Evolutionary conservation across 2,113 vertebrate species (phyloP), one percentile per base, ranked within the genome.

Genomic region (Dipodomys merriami): DNA sequence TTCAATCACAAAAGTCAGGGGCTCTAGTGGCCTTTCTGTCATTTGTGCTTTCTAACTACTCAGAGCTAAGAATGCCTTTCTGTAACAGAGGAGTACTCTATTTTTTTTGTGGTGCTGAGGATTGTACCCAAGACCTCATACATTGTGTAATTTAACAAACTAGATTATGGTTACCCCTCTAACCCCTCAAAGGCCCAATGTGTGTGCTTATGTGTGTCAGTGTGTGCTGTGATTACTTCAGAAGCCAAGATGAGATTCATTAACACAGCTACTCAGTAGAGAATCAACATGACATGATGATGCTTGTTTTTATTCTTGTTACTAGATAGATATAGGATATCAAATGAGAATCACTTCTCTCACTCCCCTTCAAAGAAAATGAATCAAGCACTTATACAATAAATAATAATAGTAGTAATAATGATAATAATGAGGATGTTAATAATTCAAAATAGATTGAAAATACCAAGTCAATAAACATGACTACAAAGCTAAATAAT

Each of bases 371-470:
- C 57, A 84, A 12, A 84, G 33, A 89, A 92, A 94, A 95, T 81
- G 74, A 93, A 92, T 68, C 82, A 80, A 92, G n/a, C 33, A 79
- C 27, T 88, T 76, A 73, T 2, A 93, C 11, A n/a, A 18, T 80
- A 27, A 83, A 68, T 49, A 18, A 80, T 6, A 10, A 80, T 6
- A 65, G 15, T 64, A 23, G 39, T 76, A 13, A 39, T 39, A 39
- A 39, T 39, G 39, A 49, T 49, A 12, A 57, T 57, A 13, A 57
- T 57, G 53, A 57, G 12, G 53, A 57, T 57, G 53, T 57, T 57
- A 16, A 33, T 39, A 67, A 72, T 83, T 92, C 73, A 67, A 91
- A 92, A 80, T 53, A 71, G 85, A 90, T 49, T 77, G 81, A 93
- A 73, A 86, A 68, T n/a, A 44, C 16, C 49, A 90, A 86, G 12